Evolutionary conservation across 2,888 invertebrate species (phyloP).

Genomic region (Spialia ferax): DNA sequence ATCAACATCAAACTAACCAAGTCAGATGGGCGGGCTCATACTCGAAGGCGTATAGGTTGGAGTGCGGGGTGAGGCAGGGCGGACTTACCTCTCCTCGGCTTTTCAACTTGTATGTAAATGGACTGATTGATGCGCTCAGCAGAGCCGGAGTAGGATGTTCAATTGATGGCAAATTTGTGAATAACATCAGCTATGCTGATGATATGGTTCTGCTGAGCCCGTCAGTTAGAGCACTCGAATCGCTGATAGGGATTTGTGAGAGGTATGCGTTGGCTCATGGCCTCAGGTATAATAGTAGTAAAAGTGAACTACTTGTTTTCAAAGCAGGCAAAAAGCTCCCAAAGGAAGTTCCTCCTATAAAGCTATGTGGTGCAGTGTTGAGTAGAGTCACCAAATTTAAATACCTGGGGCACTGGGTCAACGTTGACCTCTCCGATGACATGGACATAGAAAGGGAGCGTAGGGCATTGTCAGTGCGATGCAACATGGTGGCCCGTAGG

Average conservation of each 20-base stretch:
- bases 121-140: constrained; percentile 1
- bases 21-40: constrained; percentile 30
- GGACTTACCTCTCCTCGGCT: constrained; percentile 34
- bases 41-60: constrained; percentile 31
- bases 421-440: background rate
- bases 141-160: background rate
- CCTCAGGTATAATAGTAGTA: background rate
- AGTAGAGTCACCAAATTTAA: no score
- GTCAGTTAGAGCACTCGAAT: background rate
- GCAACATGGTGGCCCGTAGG: background rate
- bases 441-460: background rate
- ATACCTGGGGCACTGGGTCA: background rate
- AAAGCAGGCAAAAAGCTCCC: no score
- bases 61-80: constrained; percentile 42
- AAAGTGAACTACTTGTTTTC: constrained; percentile 3
- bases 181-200: constrained; percentile 9
- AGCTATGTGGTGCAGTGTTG: no score
- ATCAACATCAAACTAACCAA: constrained; percentile 23
- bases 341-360: no score
- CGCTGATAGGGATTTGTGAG: background rate
- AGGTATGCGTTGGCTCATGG: background rate
- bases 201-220: constrained; percentile 6
- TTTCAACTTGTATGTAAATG: constrained; percentile 34
- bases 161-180: background rate
- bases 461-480: background rate